These are phyloP conservation scores for Halictus quadricinctus DNA, from an alignment of 2,888 invertebrate species.

Conservation along the genomic window DNA sequence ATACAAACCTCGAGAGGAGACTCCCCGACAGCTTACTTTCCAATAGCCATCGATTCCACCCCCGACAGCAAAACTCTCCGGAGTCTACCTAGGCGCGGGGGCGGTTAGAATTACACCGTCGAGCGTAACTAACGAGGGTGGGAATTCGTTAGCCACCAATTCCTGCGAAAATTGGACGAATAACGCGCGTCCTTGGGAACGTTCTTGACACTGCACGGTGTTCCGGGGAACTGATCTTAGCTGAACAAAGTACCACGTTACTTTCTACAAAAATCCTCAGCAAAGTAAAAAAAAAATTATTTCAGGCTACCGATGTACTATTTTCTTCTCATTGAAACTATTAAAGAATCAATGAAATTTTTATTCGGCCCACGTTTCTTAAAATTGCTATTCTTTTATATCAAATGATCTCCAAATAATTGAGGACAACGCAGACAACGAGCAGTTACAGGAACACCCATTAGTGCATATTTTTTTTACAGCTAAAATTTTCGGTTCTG, in stretches of 20 bases:
- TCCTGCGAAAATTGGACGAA: slow-evolving; percentile 8
- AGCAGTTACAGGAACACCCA: not conserved
- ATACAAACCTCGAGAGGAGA: not conserved
- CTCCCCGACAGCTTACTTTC: slow-evolving; percentile 7
- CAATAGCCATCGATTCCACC: not conserved
- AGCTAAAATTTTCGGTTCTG: not conserved
- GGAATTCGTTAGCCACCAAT: slow-evolving; percentile 4
- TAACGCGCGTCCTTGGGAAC: not conserved
- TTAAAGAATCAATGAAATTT: not conserved
- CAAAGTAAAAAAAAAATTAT: not conserved
- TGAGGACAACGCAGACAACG: not conserved
- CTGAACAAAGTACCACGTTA: not conserved
- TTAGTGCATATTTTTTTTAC: not conserved
- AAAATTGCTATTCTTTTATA: not conserved
- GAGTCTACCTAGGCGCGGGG: not conserved
- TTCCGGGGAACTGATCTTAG: not conserved
- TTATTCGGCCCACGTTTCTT: not conserved
- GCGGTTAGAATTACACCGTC: not conserved
- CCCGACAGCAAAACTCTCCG: not conserved
- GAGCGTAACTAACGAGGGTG: not conserved
- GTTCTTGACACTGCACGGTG: not conserved
- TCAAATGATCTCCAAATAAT: not conserved
- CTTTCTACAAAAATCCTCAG: not conserved
- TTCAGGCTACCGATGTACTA: not conserved
- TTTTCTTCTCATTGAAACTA: not conserved